Evolutionary conservation across 2,888 invertebrate species (phyloP).

Genomic region (Sarcophaga carnaria): DNA sequence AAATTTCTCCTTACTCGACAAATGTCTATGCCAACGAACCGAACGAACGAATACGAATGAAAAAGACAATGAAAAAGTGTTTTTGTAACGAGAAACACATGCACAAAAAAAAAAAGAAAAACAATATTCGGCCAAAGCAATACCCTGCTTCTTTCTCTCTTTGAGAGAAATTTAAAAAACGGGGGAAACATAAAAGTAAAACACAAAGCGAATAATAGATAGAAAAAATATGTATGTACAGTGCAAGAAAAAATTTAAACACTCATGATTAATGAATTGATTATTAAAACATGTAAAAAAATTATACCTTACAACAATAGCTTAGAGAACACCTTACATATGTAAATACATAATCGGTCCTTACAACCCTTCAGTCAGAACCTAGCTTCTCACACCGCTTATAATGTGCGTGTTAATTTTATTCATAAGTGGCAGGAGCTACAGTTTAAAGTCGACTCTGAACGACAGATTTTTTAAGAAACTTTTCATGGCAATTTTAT

Average conservation of each 20-base stretch:
- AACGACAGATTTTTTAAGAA: too few relatives aligned
- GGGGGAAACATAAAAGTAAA: slow-evolving; percentile 32
- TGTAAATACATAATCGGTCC: too few relatives aligned
- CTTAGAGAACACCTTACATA: too few relatives aligned
- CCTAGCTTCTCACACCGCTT: too few relatives aligned
- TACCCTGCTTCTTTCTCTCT: not conserved
- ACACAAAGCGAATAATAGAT: slow-evolving; percentile 22
- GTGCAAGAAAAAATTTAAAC: not conserved
- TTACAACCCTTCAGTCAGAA: too few relatives aligned
- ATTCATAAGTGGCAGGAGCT: too few relatives aligned
- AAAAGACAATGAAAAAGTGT: slow-evolving; percentile 65
- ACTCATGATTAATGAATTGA: too few relatives aligned
- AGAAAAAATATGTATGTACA: not conserved
- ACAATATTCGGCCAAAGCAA: slow-evolving; percentile 7
- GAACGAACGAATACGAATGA: slow-evolving; percentile 69
- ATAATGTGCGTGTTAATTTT: too few relatives aligned
- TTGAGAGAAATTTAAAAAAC: slow-evolving; percentile 26
- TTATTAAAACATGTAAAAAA: too few relatives aligned
- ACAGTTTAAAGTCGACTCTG: too few relatives aligned
- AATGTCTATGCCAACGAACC: slow-evolving; percentile 66
- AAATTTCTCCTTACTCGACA: slow-evolving; percentile 59
- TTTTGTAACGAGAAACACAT: slow-evolving; percentile 59
- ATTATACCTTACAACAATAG: too few relatives aligned
- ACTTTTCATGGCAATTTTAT: too few relatives aligned
- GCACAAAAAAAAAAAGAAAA: slow-evolving; percentile 35